phyloP scores from a whole-genome alignment of 2,888 invertebrate species.

The Spodoptera littoralis region DNA sequence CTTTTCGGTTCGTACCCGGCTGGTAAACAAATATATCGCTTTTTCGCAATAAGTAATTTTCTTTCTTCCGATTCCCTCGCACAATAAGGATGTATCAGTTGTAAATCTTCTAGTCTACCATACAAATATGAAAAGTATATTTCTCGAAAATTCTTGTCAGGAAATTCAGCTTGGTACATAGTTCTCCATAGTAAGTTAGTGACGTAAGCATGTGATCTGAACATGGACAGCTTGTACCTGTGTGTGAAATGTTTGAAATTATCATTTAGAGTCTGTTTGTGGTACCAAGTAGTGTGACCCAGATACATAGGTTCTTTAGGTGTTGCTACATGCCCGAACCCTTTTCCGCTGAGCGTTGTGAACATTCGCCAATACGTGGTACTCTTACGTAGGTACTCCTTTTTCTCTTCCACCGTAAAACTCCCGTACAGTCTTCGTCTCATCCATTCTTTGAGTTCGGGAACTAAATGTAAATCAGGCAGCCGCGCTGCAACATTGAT shows the following conservation, averaged over 20 bases:
- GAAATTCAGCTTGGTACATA: constrained; percentile 79
- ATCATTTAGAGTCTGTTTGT: constrained; percentile 72
- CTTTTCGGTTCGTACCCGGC: constrained; percentile 49
- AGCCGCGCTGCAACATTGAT: constrained; percentile 77
- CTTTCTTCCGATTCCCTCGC: constrained; percentile 65
- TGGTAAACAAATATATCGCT: constrained; percentile 72
- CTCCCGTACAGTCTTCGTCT: constrained; percentile 76
- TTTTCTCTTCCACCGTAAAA: constrained; percentile 58
- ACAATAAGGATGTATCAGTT: constrained; percentile 76
- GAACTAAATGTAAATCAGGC: constrained; percentile 77
- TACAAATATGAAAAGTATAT: constrained; percentile 81
- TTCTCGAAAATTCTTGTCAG: constrained; percentile 81
- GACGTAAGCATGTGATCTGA: constrained; percentile 69
- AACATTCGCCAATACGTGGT: constrained; percentile 71
- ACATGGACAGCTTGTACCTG: constrained; percentile 70
- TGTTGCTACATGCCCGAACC: constrained; percentile 69
- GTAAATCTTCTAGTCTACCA: constrained; percentile 69
- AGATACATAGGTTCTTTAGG: constrained; percentile 63
- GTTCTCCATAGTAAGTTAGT: constrained; percentile 80
- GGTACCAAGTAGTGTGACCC: constrained; percentile 70
- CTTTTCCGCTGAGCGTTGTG: constrained; percentile 60
- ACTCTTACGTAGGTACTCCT: constrained; percentile 65
- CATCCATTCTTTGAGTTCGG: constrained; percentile 84
- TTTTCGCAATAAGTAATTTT: constrained; percentile 57
- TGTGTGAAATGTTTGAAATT: constrained; percentile 68